Base-by-base conservation (phyloP, 2,113 vertebrate genomes). In the Cinclus mexicanus region DNA sequence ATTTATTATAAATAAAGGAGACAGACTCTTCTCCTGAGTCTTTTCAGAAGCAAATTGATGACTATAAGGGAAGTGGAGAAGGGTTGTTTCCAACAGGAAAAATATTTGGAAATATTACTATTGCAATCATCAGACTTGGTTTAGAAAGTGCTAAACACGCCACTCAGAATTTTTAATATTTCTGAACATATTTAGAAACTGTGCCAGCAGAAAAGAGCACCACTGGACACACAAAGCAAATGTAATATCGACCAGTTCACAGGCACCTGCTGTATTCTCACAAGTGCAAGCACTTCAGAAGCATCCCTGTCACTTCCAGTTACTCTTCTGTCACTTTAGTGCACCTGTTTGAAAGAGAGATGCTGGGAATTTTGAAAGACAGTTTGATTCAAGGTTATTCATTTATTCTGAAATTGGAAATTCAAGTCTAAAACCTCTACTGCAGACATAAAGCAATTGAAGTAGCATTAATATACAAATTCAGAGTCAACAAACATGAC, bases 1-100 rank as follows among this genome's bases (percentile, higher is more conserved):
- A 93, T 94, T 95, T 96, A 97, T 86, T 78, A 29, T 59, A 83
- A 85, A 95, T 89, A 94, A 87, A 83, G 52, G 90, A 82, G 87
- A 95, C 0, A 0, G 55, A 95, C 77, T 70, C 68, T 80, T 91
- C 61, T 91, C 69, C 72, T 33, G 65, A 92, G 68, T 64, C 85
- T 83, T 85, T 83, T 50, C 55, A 93, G 85, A 71, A 81, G 65
- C 41, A 92, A 86, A 93, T 75, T 67, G 60, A 61, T 83, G 79
- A 81, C 31, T 12, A 78, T n/a, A 88, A 80, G 10, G 6, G 72
- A 86, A 72, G 57, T 26, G 61, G 10, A 81, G 76, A 86, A 71
- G 8, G 29, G 60, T 7, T 68, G 49, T 65, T 92, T 84, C 77
- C 78, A 91, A 69, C 11, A 67, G 70, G 57, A 67, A 95, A 83